Percentiles rank a stretch among this genome's conserved stretches.
These are phyloP conservation scores for Neosalanx taihuensis DNA, from an alignment of 2,797 vertebrate genomes.

Conservation along the genomic window DNA sequence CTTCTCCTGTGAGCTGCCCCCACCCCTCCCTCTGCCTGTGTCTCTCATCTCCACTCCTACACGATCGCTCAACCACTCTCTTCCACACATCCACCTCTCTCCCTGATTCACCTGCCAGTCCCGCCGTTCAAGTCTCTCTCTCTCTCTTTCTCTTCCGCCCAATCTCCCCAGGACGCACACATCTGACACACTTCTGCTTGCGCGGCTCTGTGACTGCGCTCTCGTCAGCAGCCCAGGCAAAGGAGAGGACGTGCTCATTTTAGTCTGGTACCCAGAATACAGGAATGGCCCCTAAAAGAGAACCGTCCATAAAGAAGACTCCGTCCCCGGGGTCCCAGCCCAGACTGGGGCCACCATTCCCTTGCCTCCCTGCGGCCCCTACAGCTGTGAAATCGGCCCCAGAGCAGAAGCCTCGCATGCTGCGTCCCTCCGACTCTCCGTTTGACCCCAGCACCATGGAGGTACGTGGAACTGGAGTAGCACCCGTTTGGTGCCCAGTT, in stretches of 20 bases:
- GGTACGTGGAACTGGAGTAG: constrained; percentile 58
- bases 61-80: constrained; percentile 15
- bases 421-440: constrained; percentile 70
- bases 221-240: constrained; percentile 29
- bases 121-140: constrained; percentile 49
- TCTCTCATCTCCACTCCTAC: constrained; percentile 34
- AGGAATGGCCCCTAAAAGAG: constrained; percentile 74
- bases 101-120: constrained; percentile 49
- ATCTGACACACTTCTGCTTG: constrained; percentile 64
- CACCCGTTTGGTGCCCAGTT: constrained; percentile 1
- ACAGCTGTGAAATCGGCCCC: constrained; percentile 54
- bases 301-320: constrained; percentile 74
- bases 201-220: constrained; percentile 24
- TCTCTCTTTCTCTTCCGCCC: constrained; percentile 16
- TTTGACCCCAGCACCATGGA: constrained; percentile 78
- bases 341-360: constrained; percentile 75
- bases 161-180: constrained; percentile 34
- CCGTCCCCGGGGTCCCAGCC: constrained; percentile 63
- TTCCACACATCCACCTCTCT: constrained; percentile 40
- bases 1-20: constrained; percentile 40
- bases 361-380: constrained; percentile 55
- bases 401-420: constrained; percentile 72
- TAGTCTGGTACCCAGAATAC: not conserved
- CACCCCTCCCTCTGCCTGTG: constrained; percentile 23
- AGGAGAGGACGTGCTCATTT: not conserved